Base-by-base conservation (phyloP, 2,797 vertebrate genomes). In the Vireo griseus region DNA sequence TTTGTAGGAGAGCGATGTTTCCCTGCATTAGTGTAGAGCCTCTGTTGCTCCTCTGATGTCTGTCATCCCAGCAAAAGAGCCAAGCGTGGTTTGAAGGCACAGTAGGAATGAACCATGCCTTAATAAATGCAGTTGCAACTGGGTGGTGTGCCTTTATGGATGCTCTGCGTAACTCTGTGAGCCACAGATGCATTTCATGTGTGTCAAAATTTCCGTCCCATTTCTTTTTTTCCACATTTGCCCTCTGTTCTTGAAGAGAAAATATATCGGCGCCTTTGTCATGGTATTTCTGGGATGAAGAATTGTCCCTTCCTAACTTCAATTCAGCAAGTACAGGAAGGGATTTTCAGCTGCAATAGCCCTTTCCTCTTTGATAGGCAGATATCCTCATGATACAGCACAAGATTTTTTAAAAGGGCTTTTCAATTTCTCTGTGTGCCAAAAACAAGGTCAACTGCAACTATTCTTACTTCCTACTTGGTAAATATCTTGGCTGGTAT, bases 301-400 rank as follows among this genome's bases (percentile, higher is more conserved):
- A 72, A 52, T 68, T 62, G 24, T 39, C 0, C 0, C 3, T 58
- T 20, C 11, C 11, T 17, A 31, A 0, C 16, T 71, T 18, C 13
- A 77, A 20, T 68, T 57, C 66, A 61, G 16, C 4, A 74, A 45
- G 10, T 31, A 11, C 21, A 55, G 20, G 20, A 63, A 79, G 18
- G 9, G 2, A 4, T 66, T 62, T 94, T 54, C 45, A 59, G 16
- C 10, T 57, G 37, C 11, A 52, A 11, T 13, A 67, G 4, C 31
- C 42, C 11, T 80, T 76, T 74, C 29, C 9, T 48, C 5, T 75
- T 57, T 22, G 26, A 33, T 3, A 35, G 8, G 14, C 17, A 62
- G 13, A 19, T 54, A 65, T 31, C 2, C 1, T n/a, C 12, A 29
- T 15, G 42, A 58, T 44, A 35, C 1, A 33, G 29, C 6, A 47